phyloP scores from a whole-genome alignment of 2,113 vertebrate genomes.

The Marmota flaviventris region DNA sequence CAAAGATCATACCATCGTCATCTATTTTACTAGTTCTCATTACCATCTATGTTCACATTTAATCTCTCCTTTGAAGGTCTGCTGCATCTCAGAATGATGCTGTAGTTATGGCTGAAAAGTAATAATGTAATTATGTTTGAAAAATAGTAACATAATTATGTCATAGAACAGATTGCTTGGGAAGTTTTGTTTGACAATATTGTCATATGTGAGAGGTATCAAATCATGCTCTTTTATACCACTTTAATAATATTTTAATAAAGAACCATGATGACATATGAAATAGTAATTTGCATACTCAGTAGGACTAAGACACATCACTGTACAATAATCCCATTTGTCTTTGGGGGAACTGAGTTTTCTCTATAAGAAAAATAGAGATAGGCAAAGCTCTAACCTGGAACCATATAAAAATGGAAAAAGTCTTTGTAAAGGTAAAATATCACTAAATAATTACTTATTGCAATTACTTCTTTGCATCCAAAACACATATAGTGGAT shows the following conservation, averaged over 20 bases:
- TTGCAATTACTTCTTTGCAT: not conserved
- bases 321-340: not conserved
- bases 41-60: not conserved
- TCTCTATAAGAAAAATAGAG: not conserved
- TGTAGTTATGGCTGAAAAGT: not conserved
- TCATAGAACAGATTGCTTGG: not conserved
- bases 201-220: not conserved
- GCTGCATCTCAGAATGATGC: not conserved
- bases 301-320: slow-evolving; percentile 2
- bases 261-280: not conserved
- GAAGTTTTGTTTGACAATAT: slow-evolving; percentile 26
- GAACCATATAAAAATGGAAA: slow-evolving; percentile 7
- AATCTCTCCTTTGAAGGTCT: not conserved
- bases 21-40: slow-evolving; percentile 25
- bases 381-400: not conserved
- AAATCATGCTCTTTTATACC: not conserved
- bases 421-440: not conserved
- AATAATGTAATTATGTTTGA: not conserved
- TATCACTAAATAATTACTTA: not conserved
- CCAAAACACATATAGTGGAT: not conserved
- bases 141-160: not conserved
- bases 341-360: not conserved
- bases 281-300: not conserved
- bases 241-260: not conserved
- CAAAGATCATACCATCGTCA: not conserved